Percentiles rank a stretch among this genome's conserved stretches.
These are phyloP conservation scores for Bombus consobrinus DNA, from an alignment of 1,140 invertebrate genomes.

Conservation along the genomic window DNA sequence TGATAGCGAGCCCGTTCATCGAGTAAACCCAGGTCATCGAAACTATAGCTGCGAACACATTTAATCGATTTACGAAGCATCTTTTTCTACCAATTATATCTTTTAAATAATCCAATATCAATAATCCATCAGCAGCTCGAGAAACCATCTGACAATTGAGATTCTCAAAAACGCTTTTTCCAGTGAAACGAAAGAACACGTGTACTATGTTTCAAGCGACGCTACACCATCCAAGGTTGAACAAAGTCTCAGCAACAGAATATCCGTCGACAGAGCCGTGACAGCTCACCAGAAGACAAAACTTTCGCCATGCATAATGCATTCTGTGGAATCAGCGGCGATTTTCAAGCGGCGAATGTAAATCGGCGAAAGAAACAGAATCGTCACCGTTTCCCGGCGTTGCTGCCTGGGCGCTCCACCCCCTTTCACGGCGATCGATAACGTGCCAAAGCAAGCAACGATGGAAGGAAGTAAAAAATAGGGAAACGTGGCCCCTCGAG, in stretches of 20 bases:
- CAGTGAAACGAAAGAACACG: neutral
- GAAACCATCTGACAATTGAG: neutral
- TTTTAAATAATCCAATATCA: neutral
- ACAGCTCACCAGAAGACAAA: slow-evolving; percentile 12
- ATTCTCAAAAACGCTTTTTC: neutral
- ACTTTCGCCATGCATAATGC: slow-evolving; percentile 26
- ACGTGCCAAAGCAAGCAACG: neutral
- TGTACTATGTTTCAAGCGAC: neutral
- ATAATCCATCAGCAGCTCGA: neutral
- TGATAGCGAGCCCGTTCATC: neutral
- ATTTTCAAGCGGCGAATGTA: slow-evolving; percentile 20
- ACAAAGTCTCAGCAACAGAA: slow-evolving; percentile 6
- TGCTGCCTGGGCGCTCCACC: neutral
- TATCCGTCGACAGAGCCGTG: neutral
- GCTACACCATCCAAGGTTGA: neutral
- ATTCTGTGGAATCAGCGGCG: slow-evolving; percentile 1
- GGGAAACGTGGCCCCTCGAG: slow-evolving; percentile 20
- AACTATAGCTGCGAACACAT: neutral
- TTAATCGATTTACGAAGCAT: neutral
- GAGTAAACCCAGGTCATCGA: too few relatives aligned
- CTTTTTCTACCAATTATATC: neutral
- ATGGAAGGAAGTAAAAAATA: slow-evolving; percentile 26
- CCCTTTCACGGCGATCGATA: neutral
- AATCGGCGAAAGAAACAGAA: slow-evolving; percentile 2
- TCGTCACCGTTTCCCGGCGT: neutral